These are phyloP conservation scores for Eristalis tenax DNA, from an alignment of 2,888 invertebrate species.

Conservation along the genomic window DNA sequence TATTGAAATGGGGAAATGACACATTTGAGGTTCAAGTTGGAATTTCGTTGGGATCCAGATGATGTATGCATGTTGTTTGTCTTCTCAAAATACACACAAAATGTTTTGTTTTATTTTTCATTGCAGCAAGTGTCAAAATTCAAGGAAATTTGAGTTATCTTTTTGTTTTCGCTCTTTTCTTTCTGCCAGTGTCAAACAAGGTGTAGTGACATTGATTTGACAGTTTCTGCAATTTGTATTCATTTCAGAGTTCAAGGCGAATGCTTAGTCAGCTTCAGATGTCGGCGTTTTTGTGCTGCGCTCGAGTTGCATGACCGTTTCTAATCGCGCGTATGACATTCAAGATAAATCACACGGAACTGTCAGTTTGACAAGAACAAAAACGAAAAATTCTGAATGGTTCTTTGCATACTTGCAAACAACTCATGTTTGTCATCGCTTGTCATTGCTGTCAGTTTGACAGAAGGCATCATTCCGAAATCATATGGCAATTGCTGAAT, in stretches of 20 bases:
- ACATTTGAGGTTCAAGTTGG: background rate
- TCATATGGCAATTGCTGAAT: background rate
- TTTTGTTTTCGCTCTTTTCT: background rate
- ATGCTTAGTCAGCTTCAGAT: background rate
- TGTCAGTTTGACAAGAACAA: background rate
- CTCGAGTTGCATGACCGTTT: background rate
- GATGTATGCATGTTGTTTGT: background rate
- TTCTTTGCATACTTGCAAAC: background rate
- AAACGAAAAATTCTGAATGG: no score
- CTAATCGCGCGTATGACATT: background rate
- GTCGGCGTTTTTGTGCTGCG: background rate
- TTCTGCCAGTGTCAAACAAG: background rate
- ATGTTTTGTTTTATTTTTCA: background rate
- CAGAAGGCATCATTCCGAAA: background rate
- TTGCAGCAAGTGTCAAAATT: background rate
- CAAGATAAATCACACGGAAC: slow-evolving; percentile 1
- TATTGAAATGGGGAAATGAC: background rate
- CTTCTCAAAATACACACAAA: background rate
- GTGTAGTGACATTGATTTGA: background rate
- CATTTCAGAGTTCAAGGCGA: background rate
- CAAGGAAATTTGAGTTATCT: background rate
- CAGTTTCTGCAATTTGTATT: slow-evolving; percentile 1
- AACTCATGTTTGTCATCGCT: background rate
- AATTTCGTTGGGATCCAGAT: background rate
- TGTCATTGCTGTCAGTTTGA: background rate